Evolutionary conservation across 2,113 vertebrate species (phyloP).

Genomic region (human (Homo sapiens)): DNA sequence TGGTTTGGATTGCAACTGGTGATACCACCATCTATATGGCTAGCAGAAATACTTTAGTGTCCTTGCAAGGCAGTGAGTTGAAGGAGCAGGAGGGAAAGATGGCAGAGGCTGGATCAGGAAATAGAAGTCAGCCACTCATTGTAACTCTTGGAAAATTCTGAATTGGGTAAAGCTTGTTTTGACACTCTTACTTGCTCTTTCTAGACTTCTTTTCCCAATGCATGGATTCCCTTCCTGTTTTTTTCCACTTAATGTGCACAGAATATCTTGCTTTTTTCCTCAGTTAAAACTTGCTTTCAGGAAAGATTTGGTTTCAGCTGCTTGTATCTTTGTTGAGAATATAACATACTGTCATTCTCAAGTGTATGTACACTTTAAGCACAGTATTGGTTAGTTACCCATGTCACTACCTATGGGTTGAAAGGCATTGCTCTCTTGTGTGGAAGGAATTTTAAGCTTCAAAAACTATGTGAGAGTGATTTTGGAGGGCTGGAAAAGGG

Average conservation of each 20-base stretch:
- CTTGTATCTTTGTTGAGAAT: neutral
- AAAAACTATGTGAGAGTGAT: neutral
- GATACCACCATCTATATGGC: neutral
- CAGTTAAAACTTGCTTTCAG: neutral
- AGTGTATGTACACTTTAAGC: neutral
- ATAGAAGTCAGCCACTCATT: neutral
- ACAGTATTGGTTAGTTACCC: neutral
- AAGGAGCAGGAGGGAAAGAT: neutral
- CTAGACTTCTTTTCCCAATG: neutral
- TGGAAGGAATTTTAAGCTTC: constrained; percentile 9
- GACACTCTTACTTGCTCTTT: neutral
- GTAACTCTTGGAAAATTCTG: neutral
- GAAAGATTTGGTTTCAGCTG: constrained; percentile 2
- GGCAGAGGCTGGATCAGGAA: neutral
- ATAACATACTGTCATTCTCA: neutral
- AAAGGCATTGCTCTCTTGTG: neutral
- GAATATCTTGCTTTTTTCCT: neutral
- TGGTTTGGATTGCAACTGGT: neutral
- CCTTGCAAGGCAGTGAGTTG: neutral
- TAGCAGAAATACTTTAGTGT: neutral
- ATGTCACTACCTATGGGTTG: neutral
- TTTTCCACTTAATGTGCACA: neutral
- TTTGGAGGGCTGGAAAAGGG: neutral
- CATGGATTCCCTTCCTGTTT: neutral
- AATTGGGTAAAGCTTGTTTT: neutral